phyloP scores from a whole-genome alignment of 2,888 invertebrate species.

The Blastobasis adustella region DNA sequence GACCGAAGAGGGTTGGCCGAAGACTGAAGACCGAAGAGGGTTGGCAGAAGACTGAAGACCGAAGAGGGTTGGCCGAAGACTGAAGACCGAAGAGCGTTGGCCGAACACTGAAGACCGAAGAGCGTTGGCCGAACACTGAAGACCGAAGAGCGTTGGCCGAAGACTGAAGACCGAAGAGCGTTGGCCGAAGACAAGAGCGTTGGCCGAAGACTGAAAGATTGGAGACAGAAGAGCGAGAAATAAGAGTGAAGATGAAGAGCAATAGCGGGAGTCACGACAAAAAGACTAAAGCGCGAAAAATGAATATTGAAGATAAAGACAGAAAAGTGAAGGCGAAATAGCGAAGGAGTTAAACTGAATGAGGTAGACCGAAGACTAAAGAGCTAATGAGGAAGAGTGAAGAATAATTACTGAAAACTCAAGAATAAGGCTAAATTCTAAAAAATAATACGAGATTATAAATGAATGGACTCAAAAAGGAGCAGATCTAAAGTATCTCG shows the following conservation, averaged over 20 bases:
- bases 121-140: constrained; percentile 1
- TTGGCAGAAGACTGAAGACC: no score
- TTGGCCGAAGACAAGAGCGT: not conserved
- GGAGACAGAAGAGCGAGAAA: not conserved
- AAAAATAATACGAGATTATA: not conserved
- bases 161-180: constrained; percentile 2
- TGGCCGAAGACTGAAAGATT: not conserved
- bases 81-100: not conserved
- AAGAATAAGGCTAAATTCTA: not conserved
- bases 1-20: constrained; percentile 3
- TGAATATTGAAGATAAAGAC: constrained; percentile 2
- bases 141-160: constrained; percentile 3
- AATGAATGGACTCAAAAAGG: no score
- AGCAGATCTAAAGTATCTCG: no score
- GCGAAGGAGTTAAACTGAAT: not conserved
- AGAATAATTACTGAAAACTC: not conserved
- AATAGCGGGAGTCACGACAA: not conserved
- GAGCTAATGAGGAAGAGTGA: constrained; percentile 1
- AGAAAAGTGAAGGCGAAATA: constrained; percentile 1
- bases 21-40: constrained; percentile 6
- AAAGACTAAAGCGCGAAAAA: constrained; percentile 4
- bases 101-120: constrained; percentile 3
- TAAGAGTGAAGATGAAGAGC: constrained; percentile 5
- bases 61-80: no score
- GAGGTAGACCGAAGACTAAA: constrained; percentile 4